These are phyloP conservation scores for Zaprionus tsacasi DNA, from an alignment of 1,140 invertebrate species.

Conservation along the genomic window DNA sequence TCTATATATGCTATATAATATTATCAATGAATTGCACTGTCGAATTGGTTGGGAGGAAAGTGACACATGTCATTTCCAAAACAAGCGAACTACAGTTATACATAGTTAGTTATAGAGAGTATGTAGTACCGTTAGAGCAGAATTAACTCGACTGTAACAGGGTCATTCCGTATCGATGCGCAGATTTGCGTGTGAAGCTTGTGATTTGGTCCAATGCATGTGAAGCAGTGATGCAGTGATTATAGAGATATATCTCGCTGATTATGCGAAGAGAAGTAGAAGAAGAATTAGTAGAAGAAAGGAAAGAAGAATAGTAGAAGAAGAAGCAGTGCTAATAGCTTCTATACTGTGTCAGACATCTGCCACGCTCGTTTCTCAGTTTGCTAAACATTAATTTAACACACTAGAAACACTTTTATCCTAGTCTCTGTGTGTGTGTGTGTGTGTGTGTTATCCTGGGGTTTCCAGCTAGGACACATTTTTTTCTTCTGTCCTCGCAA, in stretches of 20 bases:
- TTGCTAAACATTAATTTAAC: constrained; percentile 39
- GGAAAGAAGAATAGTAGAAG: not conserved
- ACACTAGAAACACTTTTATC: constrained; percentile 26
- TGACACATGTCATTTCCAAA: constrained; percentile 2
- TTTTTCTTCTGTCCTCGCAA: constrained; percentile 9
- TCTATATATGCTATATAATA: not conserved
- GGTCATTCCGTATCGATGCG: constrained; percentile 40
- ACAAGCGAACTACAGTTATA: not conserved
- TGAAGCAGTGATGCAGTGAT: constrained; percentile 2
- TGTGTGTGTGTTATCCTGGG: constrained; percentile 11
- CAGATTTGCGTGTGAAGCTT: constrained; percentile 41
- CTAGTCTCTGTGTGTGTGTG: constrained; percentile 1
- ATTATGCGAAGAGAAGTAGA: not conserved
- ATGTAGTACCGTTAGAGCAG: not conserved
- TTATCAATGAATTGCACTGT: constrained; percentile 5
- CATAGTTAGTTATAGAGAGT: not conserved
- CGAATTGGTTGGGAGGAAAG: not conserved
- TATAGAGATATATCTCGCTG: not conserved
- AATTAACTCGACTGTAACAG: constrained; percentile 20
- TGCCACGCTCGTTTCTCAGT: constrained; percentile 23
- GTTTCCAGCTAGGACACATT: constrained; percentile 4
- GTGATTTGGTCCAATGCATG: constrained; percentile 25
- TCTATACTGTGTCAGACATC: not conserved
- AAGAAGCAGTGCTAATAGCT: not conserved
- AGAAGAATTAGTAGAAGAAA: not conserved